phyloP scores from a whole-genome alignment of 2,888 invertebrate species.

The Nephrocerus scutellatus region DNA sequence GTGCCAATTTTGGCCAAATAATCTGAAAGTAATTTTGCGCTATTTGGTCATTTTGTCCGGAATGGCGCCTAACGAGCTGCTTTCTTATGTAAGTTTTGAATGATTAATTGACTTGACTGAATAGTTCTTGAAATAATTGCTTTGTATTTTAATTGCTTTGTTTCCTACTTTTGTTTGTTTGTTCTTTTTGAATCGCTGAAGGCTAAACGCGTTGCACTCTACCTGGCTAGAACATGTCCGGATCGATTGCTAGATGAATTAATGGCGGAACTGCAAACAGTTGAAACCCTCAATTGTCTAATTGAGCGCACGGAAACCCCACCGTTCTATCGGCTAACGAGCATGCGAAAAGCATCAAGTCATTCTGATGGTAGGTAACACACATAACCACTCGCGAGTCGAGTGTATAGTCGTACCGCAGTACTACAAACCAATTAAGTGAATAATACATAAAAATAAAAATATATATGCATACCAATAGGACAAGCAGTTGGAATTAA shows the following conservation, averaged over 20 bases:
- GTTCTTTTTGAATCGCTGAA: constrained; percentile 42
- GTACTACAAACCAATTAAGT: too few relatives aligned
- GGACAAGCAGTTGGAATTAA: constrained; percentile 46
- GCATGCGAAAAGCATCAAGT: constrained; percentile 83
- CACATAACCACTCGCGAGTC: too few relatives aligned
- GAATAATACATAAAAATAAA: too few relatives aligned
- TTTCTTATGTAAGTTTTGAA: constrained; percentile 76
- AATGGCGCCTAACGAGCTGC: constrained; percentile 90
- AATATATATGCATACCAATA: constrained; percentile 19
- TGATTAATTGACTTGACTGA: too few relatives aligned
- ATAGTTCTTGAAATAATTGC: constrained; percentile 2
- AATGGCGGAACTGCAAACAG: constrained; percentile 95
- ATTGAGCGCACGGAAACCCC: constrained; percentile 97
- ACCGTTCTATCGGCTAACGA: constrained; percentile 92
- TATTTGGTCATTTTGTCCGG: constrained; percentile 95
- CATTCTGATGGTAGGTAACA: constrained; percentile 57
- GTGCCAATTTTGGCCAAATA: constrained; percentile 94
- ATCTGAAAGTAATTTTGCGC: constrained; percentile 91
- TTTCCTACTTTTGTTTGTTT: background rate
- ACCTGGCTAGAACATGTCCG: constrained; percentile 84
- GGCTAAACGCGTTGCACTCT: constrained; percentile 93
- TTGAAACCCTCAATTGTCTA: constrained; percentile 90
- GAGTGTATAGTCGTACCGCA: too few relatives aligned
- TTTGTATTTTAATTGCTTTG: background rate
- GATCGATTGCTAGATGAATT: constrained; percentile 92